phyloP scores from a whole-genome alignment of 2,113 vertebrate genomes.

The Neolamprologus cancellatus region DNA sequence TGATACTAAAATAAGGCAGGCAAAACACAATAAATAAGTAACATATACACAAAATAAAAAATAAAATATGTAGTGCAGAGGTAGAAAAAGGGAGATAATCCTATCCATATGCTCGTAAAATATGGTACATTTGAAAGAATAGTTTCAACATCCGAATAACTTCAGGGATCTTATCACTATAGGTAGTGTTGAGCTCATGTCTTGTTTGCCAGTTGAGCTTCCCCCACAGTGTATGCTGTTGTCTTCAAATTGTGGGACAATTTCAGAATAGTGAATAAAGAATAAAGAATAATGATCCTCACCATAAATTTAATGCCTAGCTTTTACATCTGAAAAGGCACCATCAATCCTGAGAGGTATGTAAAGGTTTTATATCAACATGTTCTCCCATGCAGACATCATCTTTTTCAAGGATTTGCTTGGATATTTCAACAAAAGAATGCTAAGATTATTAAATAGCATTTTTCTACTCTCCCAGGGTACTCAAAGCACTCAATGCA shows the following conservation, averaged over 20 bases:
- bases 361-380: background rate
- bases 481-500: background rate
- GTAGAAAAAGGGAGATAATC: background rate
- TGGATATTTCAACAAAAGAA: background rate
- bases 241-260: background rate
- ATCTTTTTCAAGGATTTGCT: background rate
- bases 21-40: background rate
- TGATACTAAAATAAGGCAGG: background rate
- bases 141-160: background rate
- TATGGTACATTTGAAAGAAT: background rate
- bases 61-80: background rate
- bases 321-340: background rate
- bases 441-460: background rate
- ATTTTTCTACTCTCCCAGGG: background rate
- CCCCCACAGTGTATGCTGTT: conserved; percentile 31
- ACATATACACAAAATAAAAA: background rate
- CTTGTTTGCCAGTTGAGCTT: conserved; percentile 35
- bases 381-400: background rate
- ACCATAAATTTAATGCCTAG: background rate
- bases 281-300: background rate
- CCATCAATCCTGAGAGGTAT: background rate
- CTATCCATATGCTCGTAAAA: background rate
- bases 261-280: background rate
- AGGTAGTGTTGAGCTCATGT: conserved; percentile 63
- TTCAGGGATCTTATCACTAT: conserved; percentile 30